These are phyloP conservation scores for Punctoribates punctum DNA, from an alignment of 2,888 invertebrate genomes.

Conservation along the genomic window DNA sequence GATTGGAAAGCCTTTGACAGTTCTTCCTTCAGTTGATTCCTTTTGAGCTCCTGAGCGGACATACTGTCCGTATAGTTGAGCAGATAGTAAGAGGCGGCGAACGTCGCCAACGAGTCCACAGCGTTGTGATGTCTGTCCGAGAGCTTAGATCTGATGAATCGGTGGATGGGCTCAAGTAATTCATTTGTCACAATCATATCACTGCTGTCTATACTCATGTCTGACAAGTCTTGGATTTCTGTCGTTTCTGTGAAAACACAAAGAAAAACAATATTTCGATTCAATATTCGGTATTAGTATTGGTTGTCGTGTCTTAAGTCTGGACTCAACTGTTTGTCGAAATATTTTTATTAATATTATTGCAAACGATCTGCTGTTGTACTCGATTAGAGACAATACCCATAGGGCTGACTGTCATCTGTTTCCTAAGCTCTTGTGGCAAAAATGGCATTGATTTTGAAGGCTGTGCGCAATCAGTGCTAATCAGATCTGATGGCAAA, in stretches of 20 bases:
- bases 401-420: neutral
- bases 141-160: neutral
- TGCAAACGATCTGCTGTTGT: neutral
- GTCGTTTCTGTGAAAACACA: neutral
- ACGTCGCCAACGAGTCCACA: neutral
- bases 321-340: neutral
- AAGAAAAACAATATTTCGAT: neutral
- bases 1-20: slow-evolving; percentile 3
- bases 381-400: slow-evolving; percentile 2
- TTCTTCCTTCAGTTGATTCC: neutral
- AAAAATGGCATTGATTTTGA: neutral
- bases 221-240: slow-evolving; percentile 9
- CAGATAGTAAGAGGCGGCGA: slow-evolving; percentile 25
- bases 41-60: neutral
- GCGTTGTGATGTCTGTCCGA: neutral
- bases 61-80: neutral
- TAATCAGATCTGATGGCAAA: neutral
- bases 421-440: neutral
- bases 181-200: slow-evolving; percentile 17
- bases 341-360: slow-evolving; percentile 14
- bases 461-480: neutral
- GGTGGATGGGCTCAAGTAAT: neutral
- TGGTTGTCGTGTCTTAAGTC: neutral
- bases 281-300: neutral
- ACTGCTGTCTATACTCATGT: neutral